Conservation (phyloP, 2,888 invertebrate genomes). For the Euproctis similis region DNA sequence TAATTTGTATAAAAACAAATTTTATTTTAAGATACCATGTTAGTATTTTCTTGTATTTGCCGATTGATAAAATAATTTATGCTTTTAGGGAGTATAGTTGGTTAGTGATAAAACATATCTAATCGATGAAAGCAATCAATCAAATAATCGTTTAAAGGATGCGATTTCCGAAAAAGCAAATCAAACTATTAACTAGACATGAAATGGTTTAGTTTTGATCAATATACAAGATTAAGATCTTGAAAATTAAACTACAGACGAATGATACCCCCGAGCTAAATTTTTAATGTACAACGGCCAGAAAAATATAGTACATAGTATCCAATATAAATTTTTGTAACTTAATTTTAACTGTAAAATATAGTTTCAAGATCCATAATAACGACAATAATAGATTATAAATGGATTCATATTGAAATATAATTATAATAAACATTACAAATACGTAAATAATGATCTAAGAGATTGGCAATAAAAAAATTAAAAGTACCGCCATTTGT, state of each 20-base stretch:
- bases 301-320: conserved; percentile 9
- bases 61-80: too few relatives aligned
- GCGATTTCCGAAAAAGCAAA: conserved; percentile 7
- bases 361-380: conserved; percentile 12
- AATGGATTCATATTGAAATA: conserved; percentile 20
- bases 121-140: conserved; percentile 3
- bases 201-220: conserved; percentile 9
- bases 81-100: too few relatives aligned
- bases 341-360: conserved; percentile 11
- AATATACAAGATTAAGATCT: conserved; percentile 7
- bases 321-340: conserved; percentile 10
- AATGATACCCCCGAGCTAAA: conserved; percentile 7
- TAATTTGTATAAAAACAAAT: too few relatives aligned
- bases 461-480: conserved; percentile 10
- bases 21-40: too few relatives aligned
- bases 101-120: too few relatives aligned
- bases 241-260: conserved; percentile 8
- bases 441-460: conserved; percentile 16
- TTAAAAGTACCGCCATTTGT: conserved; percentile 30
- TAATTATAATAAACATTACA: conserved; percentile 21
- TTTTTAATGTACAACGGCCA: conserved; percentile 2
- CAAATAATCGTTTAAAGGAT: conserved; percentile 6
- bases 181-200: conserved; percentile 4
- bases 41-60: too few relatives aligned
- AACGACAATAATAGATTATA: conserved; percentile 10